phyloP scores from a whole-genome alignment of 2,797 vertebrate species.

The Chrysocyon brachyurus region DNA sequence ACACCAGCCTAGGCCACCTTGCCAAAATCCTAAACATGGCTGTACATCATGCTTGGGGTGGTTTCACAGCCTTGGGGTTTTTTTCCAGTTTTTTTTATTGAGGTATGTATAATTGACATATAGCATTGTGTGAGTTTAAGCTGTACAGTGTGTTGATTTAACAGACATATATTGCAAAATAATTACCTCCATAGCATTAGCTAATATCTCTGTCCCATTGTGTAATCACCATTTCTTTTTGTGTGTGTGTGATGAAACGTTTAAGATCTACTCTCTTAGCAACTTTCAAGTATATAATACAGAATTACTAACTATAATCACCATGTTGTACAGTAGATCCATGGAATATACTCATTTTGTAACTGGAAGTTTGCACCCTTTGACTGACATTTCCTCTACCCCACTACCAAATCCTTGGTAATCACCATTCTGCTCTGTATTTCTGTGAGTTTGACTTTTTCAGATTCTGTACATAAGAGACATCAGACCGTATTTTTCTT shows the following conservation, averaged over 20 bases:
- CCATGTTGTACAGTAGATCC: neutral
- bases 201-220: neutral
- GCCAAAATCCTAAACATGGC: neutral
- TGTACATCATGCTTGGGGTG: neutral
- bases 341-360: neutral
- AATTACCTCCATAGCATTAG: neutral
- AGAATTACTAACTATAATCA: neutral
- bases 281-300: neutral
- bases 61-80: neutral
- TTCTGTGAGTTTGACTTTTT: neutral
- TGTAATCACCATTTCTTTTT: neutral
- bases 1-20: neutral
- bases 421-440: neutral
- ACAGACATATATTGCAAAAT: neutral
- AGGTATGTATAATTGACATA: neutral
- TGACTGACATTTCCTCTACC: neutral
- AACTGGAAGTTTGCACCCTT: neutral
- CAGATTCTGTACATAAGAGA: neutral
- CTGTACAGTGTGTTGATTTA: neutral
- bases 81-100: neutral
- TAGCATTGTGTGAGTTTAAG: neutral
- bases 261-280: neutral
- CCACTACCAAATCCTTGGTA: neutral
- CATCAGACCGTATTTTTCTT: neutral
- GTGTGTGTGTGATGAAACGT: neutral